A percentile compares a stretch with the other conserved stretches of the same genome.
Evolutionary conservation across 2,888 invertebrate species (phyloP).

Genomic region (Bimastos eiseni): DNA sequence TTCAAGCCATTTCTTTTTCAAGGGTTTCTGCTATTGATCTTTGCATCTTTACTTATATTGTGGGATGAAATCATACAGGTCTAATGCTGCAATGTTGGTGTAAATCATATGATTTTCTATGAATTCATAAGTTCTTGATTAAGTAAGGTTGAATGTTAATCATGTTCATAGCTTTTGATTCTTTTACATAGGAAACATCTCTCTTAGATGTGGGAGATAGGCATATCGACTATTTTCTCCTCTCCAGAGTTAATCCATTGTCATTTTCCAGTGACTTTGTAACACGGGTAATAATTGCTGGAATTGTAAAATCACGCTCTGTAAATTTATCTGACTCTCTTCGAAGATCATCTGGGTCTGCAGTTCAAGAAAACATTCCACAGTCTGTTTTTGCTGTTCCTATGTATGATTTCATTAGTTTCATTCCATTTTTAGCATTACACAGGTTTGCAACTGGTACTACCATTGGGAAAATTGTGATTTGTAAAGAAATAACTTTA

Average conservation of each 20-base stretch:
- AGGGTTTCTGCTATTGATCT: background rate
- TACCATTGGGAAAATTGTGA: background rate
- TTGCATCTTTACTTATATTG: background rate
- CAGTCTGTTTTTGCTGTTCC: background rate
- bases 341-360: background rate
- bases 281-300: background rate
- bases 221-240: background rate
- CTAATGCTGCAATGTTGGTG: background rate
- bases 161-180: background rate
- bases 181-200: too few relatives aligned
- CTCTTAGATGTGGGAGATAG: background rate
- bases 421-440: background rate
- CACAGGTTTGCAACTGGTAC: background rate
- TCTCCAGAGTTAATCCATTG: background rate
- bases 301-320: too few relatives aligned
- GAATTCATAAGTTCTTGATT: background rate
- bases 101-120: background rate
- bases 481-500: too few relatives aligned
- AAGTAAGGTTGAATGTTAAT: background rate
- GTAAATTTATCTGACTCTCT: background rate
- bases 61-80: background rate
- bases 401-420: background rate
- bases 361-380: background rate
- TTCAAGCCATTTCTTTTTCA: background rate
- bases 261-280: background rate